Percentiles rank a stretch among this genome's conserved stretches.
These are phyloP conservation scores for Malurus elegans DNA, from an alignment of 2,113 vertebrate genomes.

Conservation along the genomic window DNA sequence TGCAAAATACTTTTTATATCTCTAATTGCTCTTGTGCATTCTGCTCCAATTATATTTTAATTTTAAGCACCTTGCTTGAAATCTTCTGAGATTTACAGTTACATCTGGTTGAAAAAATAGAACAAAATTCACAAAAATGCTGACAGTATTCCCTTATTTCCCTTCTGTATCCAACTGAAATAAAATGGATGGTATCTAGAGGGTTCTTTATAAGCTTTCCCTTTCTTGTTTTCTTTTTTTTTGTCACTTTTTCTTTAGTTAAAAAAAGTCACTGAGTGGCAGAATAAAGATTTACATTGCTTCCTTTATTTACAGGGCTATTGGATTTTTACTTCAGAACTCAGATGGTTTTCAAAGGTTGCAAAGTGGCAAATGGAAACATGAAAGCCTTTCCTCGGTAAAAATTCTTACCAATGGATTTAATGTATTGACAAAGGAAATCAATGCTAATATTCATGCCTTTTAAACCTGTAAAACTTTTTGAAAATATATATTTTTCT, in stretches of 20 bases:
- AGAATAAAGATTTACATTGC: background rate
- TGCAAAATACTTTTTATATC: background rate
- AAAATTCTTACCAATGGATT: background rate
- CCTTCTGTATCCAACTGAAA: background rate
- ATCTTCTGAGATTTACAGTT: background rate
- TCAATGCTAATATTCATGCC: rapidly evolving
- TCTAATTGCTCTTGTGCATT: background rate
- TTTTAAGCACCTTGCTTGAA: background rate
- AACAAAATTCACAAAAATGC: background rate
- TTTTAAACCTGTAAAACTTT: background rate
- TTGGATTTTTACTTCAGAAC: background rate
- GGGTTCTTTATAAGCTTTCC: background rate
- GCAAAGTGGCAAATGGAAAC: background rate
- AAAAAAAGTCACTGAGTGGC: background rate
- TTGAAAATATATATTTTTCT: background rate
- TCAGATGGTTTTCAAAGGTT: background rate
- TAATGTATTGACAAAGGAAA: background rate
- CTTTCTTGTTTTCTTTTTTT: background rate
- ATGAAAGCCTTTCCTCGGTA: background rate
- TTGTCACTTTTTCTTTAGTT: background rate
- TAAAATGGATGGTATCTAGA: background rate
- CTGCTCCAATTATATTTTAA: background rate
- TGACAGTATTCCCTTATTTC: background rate
- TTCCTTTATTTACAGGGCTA: background rate
- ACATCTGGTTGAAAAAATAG: background rate